Conservation (phyloP, 2,888 invertebrate genomes). For the Philonicus albiceps region DNA sequence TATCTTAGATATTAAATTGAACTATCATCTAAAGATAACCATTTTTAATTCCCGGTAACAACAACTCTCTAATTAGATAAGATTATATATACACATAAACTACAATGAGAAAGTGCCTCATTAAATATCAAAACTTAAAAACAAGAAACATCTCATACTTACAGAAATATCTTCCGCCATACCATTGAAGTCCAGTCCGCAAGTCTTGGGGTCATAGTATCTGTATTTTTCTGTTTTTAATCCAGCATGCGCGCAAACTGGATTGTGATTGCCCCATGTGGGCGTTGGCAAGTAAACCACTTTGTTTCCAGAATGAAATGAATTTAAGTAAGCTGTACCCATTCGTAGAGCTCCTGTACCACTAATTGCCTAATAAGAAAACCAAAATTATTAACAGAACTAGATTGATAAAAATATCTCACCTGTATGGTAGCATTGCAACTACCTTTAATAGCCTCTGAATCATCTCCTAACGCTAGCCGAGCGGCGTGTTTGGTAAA, state of each 20-base stretch:
- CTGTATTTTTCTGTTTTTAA: conserved; percentile 87
- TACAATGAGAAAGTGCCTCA: background rate
- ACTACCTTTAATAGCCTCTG: conserved; percentile 72
- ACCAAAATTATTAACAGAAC: background rate
- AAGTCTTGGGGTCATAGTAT: conserved; percentile 93
- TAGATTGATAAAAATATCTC: conserved; percentile 43
- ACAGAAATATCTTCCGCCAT: conserved; percentile 87
- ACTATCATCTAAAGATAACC: too few relatives aligned
- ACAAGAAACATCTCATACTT: conserved; percentile 52
- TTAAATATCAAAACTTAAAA: background rate
- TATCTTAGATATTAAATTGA: too few relatives aligned
- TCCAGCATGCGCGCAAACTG: conserved; percentile 89
- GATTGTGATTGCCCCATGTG: conserved; percentile 98
- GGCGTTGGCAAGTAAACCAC: conserved; percentile 89
- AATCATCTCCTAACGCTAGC: conserved; percentile 87
- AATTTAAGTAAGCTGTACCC: conserved; percentile 86
- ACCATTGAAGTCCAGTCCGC: conserved; percentile 92
- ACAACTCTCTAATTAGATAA: too few relatives aligned
- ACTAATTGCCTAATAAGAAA: conserved; percentile 79
- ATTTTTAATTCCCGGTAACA: too few relatives aligned
- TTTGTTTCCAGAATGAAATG: conserved; percentile 81
- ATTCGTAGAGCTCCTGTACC: conserved; percentile 97
- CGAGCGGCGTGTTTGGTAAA: conserved; percentile 86
- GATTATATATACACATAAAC: too few relatives aligned
- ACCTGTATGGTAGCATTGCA: conserved; percentile 78